Evolutionary conservation across 1,140 invertebrate species (phyloP).

Genomic region (Achatina immaculata): DNA sequence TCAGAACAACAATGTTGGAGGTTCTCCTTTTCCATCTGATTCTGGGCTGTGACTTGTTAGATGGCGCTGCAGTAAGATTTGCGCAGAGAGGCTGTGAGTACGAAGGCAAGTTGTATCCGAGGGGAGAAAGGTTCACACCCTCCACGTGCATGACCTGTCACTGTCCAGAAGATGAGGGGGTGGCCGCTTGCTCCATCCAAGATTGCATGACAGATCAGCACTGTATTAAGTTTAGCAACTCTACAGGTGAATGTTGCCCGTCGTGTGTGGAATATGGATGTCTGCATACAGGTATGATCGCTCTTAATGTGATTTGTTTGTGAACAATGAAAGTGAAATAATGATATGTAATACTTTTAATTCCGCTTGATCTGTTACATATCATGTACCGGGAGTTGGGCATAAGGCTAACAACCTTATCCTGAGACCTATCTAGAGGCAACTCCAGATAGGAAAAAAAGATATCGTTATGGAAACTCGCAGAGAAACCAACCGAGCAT

Average conservation of each 20-base stretch:
- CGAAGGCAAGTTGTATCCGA: background rate
- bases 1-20: too few species aligned
- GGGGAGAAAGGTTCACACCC: background rate
- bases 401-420: too few species aligned
- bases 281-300: constrained; percentile 3
- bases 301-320: too few species aligned
- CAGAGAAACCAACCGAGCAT: too few species aligned
- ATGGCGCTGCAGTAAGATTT: background rate
- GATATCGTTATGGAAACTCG: too few species aligned
- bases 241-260: background rate
- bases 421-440: too few species aligned
- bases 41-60: background rate
- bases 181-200: background rate
- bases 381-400: too few species aligned
- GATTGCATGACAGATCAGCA: constrained; percentile 3
- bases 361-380: too few species aligned
- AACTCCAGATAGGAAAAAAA: too few species aligned
- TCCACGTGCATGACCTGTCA: background rate
- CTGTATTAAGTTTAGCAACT: background rate
- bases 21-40: background rate
- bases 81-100: background rate
- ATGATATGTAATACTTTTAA: too few species aligned
- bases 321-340: too few species aligned
- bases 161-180: background rate
- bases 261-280: background rate